Conservation (phyloP, 2,888 invertebrate genomes). For the Microctonus aethiopoides region DNA sequence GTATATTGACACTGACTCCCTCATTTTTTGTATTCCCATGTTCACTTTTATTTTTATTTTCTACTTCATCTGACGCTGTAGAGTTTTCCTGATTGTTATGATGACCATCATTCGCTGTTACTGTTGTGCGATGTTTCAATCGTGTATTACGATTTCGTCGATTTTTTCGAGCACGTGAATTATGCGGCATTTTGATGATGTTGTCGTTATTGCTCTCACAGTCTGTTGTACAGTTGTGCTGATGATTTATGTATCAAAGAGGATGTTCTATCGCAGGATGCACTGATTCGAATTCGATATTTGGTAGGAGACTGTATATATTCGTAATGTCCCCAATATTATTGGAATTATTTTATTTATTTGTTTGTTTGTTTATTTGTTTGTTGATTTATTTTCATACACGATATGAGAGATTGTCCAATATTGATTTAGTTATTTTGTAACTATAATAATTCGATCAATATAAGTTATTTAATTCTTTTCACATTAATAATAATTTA, state of each 20-base stretch:
- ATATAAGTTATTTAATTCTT: too few relatives aligned
- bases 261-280: not conserved
- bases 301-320: not conserved
- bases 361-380: too few relatives aligned
- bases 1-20: not conserved
- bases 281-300: not conserved
- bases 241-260: constrained; percentile 6
- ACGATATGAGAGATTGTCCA: too few relatives aligned
- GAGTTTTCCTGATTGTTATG: constrained; percentile 19
- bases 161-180: constrained; percentile 53
- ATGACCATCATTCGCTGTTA: constrained; percentile 15
- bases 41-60: constrained; percentile 25
- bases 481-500: too few relatives aligned
- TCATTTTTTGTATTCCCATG: constrained; percentile 6
- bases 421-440: too few relatives aligned
- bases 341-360: too few relatives aligned
- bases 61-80: not conserved
- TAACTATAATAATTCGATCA: too few relatives aligned
- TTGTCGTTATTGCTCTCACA: constrained; percentile 46
- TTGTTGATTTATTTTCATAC: too few relatives aligned
- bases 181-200: constrained; percentile 54
- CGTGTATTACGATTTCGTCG: constrained; percentile 51
- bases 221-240: constrained; percentile 22
- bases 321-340: not conserved
- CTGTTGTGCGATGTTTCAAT: constrained; percentile 27